Evolutionary conservation across 2,113 vertebrate genomes (phyloP).

Genomic region (Gobius niger): DNA sequence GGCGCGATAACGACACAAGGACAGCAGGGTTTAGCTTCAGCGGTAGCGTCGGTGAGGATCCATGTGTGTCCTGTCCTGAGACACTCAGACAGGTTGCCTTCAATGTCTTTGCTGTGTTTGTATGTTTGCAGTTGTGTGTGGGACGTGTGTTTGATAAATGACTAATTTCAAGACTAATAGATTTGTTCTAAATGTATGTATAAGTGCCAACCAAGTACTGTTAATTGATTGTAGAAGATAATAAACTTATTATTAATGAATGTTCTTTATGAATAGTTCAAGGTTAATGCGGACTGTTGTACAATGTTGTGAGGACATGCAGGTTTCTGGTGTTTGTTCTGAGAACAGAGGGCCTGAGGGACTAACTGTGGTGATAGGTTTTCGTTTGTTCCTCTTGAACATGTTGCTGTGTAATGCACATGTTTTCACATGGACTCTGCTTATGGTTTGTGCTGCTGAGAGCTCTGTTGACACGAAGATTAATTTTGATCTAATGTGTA

Average conservation of each 20-base stretch:
- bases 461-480: slow-evolving; percentile 26
- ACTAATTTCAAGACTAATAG: not conserved
- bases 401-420: slow-evolving; percentile 19
- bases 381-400: slow-evolving; percentile 22
- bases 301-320: slow-evolving; percentile 14
- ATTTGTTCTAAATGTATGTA: not conserved
- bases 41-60: slow-evolving; percentile 30
- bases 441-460: slow-evolving; percentile 16
- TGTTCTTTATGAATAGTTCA: slow-evolving; percentile 4
- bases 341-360: slow-evolving; percentile 32
- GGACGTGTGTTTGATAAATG: not conserved
- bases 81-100: slow-evolving; percentile 20
- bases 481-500: slow-evolving; percentile 1
- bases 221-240: not conserved
- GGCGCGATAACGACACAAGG: slow-evolving; percentile 2
- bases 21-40: slow-evolving; percentile 16
- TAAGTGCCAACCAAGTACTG: not conserved
- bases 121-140: not conserved
- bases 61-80: slow-evolving; percentile 24
- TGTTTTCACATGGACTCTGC: not conserved
- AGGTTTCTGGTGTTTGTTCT: slow-evolving; percentile 42
- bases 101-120: not conserved
- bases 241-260: not conserved
- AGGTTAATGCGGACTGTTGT: not conserved
- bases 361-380: slow-evolving; percentile 22